Percentiles rank a stretch among this genome's conserved stretches.
Evolutionary conservation across 2,797 vertebrate genomes (phyloP).

Genomic region (Moxostoma hubbsi): DNA sequence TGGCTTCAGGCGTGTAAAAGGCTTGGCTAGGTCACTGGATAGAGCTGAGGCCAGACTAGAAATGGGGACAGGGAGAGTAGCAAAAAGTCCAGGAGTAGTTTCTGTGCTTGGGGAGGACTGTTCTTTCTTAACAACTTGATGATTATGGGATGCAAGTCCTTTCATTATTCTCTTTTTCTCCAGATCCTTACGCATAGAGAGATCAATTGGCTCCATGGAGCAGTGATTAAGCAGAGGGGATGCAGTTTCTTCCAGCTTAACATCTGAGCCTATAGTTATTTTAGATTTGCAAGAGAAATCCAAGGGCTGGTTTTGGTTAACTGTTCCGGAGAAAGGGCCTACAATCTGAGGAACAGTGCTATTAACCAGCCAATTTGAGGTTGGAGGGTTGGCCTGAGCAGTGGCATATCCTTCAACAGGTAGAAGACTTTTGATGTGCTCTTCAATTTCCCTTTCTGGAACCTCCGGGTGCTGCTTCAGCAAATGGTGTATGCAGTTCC

Average conservation of each 20-base stretch:
- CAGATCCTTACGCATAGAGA: constrained; percentile 82
- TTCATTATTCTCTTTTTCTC: constrained; percentile 75
- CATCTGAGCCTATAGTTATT: constrained; percentile 70
- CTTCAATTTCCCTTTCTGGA: constrained; percentile 91
- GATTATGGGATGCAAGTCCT: constrained; percentile 17
- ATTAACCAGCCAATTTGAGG: constrained; percentile 81
- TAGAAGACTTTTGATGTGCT: constrained; percentile 82
- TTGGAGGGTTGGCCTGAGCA: constrained; percentile 63
- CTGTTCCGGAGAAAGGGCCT: constrained; percentile 62
- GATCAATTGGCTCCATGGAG: constrained; percentile 86
- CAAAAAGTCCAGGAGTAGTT: constrained; percentile 70
- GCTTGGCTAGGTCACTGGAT: constrained; percentile 70
- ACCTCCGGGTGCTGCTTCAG: constrained; percentile 94
- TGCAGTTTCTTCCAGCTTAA: constrained; percentile 78
- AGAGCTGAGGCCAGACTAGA: constrained; percentile 77
- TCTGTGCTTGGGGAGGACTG: constrained; percentile 64
- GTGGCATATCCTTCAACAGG: constrained; percentile 66
- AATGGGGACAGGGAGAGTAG: constrained; percentile 68
- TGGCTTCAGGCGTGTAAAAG: constrained; percentile 82
- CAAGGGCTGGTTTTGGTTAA: constrained; percentile 81
- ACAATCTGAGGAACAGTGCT: constrained; percentile 60
- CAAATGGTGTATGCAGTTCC: constrained; percentile 95
- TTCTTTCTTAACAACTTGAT: constrained; percentile 70
- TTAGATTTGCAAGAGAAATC: constrained; percentile 86
- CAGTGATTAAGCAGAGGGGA: constrained; percentile 71